Base-by-base conservation (phyloP, 2,113 vertebrate genomes). In the Aptenodytes patagonicus region DNA sequence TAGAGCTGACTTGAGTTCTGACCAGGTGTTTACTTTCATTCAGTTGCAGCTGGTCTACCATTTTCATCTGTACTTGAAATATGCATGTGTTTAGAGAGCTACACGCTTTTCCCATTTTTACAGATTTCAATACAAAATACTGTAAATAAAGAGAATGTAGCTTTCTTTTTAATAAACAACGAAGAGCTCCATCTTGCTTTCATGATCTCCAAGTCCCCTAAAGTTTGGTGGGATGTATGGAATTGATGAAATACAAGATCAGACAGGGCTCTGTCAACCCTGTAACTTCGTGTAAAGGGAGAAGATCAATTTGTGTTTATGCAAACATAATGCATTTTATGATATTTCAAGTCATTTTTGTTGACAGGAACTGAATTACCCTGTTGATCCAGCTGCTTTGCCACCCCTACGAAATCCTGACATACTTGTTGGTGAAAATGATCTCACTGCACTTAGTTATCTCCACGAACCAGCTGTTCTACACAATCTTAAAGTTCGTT, bases 401-500 rank as follows among this genome's bases (percentile, higher is more conserved):
- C 99, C 99, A 28, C 99, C 98, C 2, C 98, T 99, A 1, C 98
- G 99, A 83, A 99, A 99, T 90, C 99, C 99, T 5, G 99, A 99
- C 97, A 99, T 99, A 87, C 98, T 99, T 17, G 99, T 99, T 87
- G 99, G 99, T 34, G 99, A 99, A 98, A 99, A 99, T 36, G 99
- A 99, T 96, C 99, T 99, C 97, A 99, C 99, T 0, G 99, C 99
- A 8, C 99, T 99, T 94, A 99, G 99, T 96, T 99, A 99, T 80
- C 99, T 99, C 71, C 99, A 99, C 0, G 99, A 99, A 55, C 99
- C 99, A 0, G 99, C 99, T 0, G 99, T 99, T 55, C 98, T 99
- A 5, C 99, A 99, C 94, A 99, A 99, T 28, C 99, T 99, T 86
- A 98, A 98, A 96, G 98, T 99, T 91, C 99, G 99, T 91, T 99